Percentiles rank a stretch among this genome's conserved stretches.
Conservation (phyloP, 2,797 vertebrate species). For the Enteromius viviparus region DNA sequence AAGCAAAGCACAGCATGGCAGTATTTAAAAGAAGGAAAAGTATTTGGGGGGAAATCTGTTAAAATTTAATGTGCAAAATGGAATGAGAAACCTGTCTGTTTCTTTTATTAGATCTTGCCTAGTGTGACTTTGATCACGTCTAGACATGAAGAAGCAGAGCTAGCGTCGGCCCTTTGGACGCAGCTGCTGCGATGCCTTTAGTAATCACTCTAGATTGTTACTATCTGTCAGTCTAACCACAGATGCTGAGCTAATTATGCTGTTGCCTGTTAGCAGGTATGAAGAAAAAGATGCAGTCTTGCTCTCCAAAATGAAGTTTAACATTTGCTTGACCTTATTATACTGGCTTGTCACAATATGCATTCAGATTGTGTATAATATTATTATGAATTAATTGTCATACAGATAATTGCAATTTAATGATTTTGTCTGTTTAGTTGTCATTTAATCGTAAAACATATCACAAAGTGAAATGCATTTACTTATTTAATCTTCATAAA, state of each 20-base stretch:
- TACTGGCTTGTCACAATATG: conserved; percentile 13
- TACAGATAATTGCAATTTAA: background rate
- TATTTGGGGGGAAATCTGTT: conserved; percentile 49
- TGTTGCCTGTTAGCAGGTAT: background rate
- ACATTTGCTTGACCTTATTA: conserved; percentile 24
- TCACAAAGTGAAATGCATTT: background rate
- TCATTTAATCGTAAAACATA: background rate
- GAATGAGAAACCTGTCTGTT: conserved; percentile 54
- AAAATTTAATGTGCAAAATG: conserved; percentile 50
- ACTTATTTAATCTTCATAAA: background rate
- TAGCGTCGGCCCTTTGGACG: conserved; percentile 6
- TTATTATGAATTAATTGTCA: background rate
- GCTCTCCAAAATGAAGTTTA: background rate
- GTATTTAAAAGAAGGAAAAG: conserved; percentile 23
- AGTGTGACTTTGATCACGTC: conserved; percentile 55
- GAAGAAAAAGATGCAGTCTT: conserved; percentile 6
- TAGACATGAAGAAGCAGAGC: conserved; percentile 37
- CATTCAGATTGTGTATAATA: background rate
- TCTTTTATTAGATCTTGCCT: conserved; percentile 54
- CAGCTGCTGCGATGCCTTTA: conserved; percentile 35
- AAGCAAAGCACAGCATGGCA: conserved; percentile 23
- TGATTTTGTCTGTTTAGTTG: background rate
- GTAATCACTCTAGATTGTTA: conserved; percentile 30
- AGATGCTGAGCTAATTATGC: conserved; percentile 46
- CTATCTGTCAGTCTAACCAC: conserved; percentile 34